Evolutionary conservation across 2,113 vertebrate species (phyloP).

Genomic region (Varanus komodoensis): DNA sequence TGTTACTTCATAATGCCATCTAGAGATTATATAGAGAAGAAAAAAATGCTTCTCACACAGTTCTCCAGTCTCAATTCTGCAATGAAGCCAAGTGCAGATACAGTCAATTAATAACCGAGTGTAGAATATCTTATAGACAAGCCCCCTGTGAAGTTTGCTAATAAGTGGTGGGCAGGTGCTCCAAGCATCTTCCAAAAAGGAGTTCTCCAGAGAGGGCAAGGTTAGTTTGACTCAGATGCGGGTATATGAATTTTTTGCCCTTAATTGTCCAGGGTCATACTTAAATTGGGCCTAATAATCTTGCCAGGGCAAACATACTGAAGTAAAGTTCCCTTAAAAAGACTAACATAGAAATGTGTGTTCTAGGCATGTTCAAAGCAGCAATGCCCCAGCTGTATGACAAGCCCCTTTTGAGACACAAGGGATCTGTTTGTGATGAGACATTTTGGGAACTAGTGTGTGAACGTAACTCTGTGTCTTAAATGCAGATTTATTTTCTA

Average conservation of each 20-base stretch:
- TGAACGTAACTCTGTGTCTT: too few species aligned
- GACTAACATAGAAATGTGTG: neutral
- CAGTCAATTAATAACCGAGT: too few species aligned
- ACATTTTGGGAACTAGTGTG: neutral
- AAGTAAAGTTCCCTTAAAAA: neutral
- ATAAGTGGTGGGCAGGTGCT: too few species aligned
- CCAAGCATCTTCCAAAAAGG: too few species aligned
- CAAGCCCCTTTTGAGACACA: neutral
- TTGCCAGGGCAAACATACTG: neutral
- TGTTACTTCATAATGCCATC: too few species aligned
- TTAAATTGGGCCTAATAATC: neutral
- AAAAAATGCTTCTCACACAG: too few species aligned
- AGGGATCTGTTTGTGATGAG: neutral
- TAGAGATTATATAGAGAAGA: too few species aligned
- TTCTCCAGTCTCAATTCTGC: too few species aligned
- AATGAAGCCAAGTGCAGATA: too few species aligned
- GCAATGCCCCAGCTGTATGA: neutral
- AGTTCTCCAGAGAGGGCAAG: too few species aligned
- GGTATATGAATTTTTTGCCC: neutral
- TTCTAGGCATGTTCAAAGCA: neutral
- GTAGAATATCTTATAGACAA: too few species aligned
- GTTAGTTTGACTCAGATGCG: neutral
- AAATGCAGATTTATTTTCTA: neutral
- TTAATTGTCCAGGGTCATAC: neutral
- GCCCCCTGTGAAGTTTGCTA: too few species aligned